Evolutionary conservation across 2,113 vertebrate genomes (phyloP), one percentile per base, ranked within the genome.

Genomic region (Pollachius pollachius): DNA sequence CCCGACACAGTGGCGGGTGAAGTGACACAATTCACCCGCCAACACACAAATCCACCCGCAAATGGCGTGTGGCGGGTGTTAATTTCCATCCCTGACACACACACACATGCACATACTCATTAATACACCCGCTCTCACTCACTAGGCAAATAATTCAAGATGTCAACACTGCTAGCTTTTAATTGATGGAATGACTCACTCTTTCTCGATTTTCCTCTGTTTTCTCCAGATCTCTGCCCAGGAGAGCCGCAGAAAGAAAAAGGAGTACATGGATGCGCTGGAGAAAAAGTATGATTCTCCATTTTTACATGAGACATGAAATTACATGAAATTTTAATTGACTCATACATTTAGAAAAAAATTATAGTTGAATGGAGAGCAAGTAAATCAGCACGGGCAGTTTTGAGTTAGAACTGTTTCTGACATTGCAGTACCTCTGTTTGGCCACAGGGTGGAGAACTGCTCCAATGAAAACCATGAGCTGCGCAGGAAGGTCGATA

Each of bases 221-320:
- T 1, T 17, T 9, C 15, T 52, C 80, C 81, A 99, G 97, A 99
- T 99, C 81, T 99, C 97, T 77, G 97, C 97, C 75, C 97, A 99
- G 81, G 97, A 99, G 87, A 99, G 97, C 67, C 94, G 97, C 84
- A 94, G 97, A 74, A 99, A 99, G 94, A 99, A 99, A 93, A 99
- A 99, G 80, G 97, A 99, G 88, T 99, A 99, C 85, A 97, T 99
- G 97, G 97, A 99, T 75, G 93, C 95, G 57, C 83, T 99, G 85
- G 97, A 99, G 90, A 99, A 99, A 87, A 98, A 97, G 97, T 99
- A 90, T 92, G 84, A 48, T 80, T 18, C 1, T 68, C 37, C 2
- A 60, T 1, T 60, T 48, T 7, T 52, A 23, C 21, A 23, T 23
- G 21, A 23, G 21, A 23, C 21, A 23, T 23, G 21, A n/a, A n/a